Base-by-base conservation (phyloP, 1,140 invertebrate species). In the Andricus grossulariae region DNA sequence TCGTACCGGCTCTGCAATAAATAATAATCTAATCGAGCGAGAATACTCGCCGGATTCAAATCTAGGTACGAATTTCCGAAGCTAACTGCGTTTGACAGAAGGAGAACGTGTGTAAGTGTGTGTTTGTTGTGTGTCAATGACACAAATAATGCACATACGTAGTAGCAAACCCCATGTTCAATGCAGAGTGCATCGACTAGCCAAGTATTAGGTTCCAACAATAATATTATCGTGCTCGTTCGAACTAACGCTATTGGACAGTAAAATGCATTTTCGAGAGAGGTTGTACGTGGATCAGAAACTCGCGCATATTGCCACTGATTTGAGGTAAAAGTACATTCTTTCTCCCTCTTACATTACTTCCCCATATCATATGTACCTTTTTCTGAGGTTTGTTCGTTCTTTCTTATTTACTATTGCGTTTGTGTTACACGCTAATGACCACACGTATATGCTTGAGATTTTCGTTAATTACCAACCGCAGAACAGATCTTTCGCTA, bases 381-480 rank as follows among this genome's bases (percentile, higher is more conserved):
- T 45, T 39, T 66, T 32, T 66, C 60, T 39, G 21, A 21, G 12
- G 25, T 60, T 15, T 32, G 57, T 32, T 60, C n/a, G 71, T 57
- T 72, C 77, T 71, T 75, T 71, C 55, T 50, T 71, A 71, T 75
- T 75, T 55, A 39, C n/a, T 18, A 19, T 19, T 73, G 52, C 32
- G 18, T 50, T 52, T 57, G 71, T 51, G 19, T 19, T 73, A 16
- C 32, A 16, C 72, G 54, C 72, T 78, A 74, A 78, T 78, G 72
- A 57, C 71, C 21, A 55, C 50, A 54, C 75, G 52, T 77, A 76
- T 71, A 70, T 54, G 51, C 50, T 54, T 77, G 52, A 77, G 76
- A 73, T 73, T 77, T 77, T 77, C 71, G 71, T 77, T 77, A 73
- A 73, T 77, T 73, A 50, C 25, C n/a, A 39, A 52, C 50, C 51